Evolutionary conservation across 2,888 invertebrate genomes (phyloP), one percentile per base, ranked within the genome.

Genomic region (Drosophila peninsularis): DNA sequence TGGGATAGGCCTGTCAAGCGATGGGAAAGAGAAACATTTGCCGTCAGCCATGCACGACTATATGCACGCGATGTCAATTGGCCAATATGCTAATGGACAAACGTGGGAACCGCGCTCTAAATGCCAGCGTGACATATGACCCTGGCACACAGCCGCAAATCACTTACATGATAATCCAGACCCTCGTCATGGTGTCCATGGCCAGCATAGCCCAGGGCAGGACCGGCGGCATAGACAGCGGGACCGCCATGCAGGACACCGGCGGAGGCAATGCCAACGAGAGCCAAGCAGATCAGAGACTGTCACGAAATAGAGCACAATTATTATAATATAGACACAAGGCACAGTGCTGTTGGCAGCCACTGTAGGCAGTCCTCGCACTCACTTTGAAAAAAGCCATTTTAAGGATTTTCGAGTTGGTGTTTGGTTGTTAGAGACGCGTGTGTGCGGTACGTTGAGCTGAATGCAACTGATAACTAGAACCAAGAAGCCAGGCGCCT

Each of bases 371-470:
- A 14, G 63, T 45, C 50, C 39, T 17, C 17, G 5, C 82, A 92
- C 92, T 92, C 91, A 92, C 92, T 92, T 92, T 92, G 80, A 92
- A 91, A 88, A 92, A 92, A 82, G 91, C 92, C 92, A 92, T 92
- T 92, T 84, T 64, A 63, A 62, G 63, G 75, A 70, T 57, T 62
- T 70, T 55, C 5, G 24, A 52, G 37, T 66, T 74, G 55, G 52
- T 57, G 37, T 9, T 44, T 42, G 21, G 13, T 24, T 13, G 42
- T 21, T 21, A 7, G 14, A 21, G 42, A 7, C 21, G 69, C 83
- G 88, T 85, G 80, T 90, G 42, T 76, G 81, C 90, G 82, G 79
- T 86, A 91, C 88, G 90, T 91, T 90, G 90, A 91, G 90, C 91
- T 91, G 88, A 81, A 90, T 86, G 88, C 91, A 91, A 92, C 92